These are phyloP conservation scores for Thamnophis sirtalis DNA, from an alignment of 2,113 vertebrate species.

Conservation along the genomic window DNA sequence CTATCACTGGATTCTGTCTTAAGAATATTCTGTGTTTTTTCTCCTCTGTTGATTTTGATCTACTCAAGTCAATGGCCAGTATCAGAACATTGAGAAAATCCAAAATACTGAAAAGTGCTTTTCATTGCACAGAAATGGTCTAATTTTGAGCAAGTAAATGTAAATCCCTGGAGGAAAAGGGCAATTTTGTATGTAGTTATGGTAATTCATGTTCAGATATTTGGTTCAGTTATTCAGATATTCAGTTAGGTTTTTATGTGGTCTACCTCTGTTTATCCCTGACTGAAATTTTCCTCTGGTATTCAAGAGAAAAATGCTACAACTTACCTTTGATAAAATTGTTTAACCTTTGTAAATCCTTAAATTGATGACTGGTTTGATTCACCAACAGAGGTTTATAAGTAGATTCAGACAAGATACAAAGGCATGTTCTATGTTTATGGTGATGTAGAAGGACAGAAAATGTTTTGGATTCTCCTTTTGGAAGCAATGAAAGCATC, in stretches of 20 bases:
- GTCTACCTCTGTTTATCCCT: not conserved
- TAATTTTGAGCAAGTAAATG: not conserved
- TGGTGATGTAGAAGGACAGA: not conserved
- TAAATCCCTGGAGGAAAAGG: not conserved
- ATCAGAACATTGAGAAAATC: not conserved
- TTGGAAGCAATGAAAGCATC: not conserved
- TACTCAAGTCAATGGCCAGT: not conserved
- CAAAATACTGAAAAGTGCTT: not conserved
- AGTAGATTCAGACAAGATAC: not conserved
- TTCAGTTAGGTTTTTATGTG: not conserved
- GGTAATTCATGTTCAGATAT: not conserved
- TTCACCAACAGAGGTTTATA: not conserved
- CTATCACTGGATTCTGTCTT: not conserved
- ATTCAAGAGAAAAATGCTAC: not conserved
- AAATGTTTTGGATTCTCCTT: not conserved
- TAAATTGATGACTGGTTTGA: not conserved
- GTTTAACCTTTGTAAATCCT: not conserved
- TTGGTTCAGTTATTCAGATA: not conserved
- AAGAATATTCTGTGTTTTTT: not conserved
- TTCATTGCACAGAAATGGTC: not conserved
- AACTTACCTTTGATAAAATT: not conserved
- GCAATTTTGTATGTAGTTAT: not conserved
- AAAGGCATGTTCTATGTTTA: not conserved
- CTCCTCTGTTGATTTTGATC: not conserved
- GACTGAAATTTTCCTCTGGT: not conserved